Evolutionary conservation across 2,797 vertebrate genomes (phyloP), one percentile per base, ranked within the genome.

Genomic region (Taenioides sp.): DNA sequence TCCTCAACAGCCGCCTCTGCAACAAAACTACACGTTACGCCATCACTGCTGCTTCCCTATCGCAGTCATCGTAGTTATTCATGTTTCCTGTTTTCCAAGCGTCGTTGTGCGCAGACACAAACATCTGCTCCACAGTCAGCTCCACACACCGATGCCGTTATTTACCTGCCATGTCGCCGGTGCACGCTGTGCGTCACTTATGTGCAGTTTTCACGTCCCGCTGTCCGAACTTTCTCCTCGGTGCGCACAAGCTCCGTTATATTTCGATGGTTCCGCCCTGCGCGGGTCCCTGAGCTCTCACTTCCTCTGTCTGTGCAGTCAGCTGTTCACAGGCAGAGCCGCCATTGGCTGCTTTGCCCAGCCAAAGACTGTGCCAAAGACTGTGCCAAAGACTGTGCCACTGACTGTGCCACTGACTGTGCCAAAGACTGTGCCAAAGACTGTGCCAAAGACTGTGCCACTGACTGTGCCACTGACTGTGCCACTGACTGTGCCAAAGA

Each of bases 1-100:
- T 85, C 80, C 58, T 72, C 37, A 11, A 23, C 17, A 0, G 27
- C 69, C 34, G 7, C 34, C 67, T 77, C 88, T 90, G 57, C 14
- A 58, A 58, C 69, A n/a, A 23, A 58, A 27, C 25, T 16, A 23
- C 27, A 58, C 7, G 57, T 59, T 27, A 58, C 7, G 14, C 12
- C 14, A 23, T 55, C 54, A 9, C 10, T 55, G 7, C 5, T 59
- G n/a, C 22, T 55, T 23, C 3, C 6, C 11, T 10, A 54, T 7
- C 52, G 9, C 22, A 4, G 4, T 47, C 3, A 47, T 17, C 43
- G 16, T 4, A 47, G 43, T 22, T 14, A 1, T 57, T 55, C 54
- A 12, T 23, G 22, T 12, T 23, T 57, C 14, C 12, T 43, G 40
- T 43, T 55, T 50, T 23, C 54, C n/a, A 23, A 7, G 7, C 10